Evolutionary conservation across 2,888 invertebrate genomes (phyloP).

Genomic region (Cheilosia pagana): DNA sequence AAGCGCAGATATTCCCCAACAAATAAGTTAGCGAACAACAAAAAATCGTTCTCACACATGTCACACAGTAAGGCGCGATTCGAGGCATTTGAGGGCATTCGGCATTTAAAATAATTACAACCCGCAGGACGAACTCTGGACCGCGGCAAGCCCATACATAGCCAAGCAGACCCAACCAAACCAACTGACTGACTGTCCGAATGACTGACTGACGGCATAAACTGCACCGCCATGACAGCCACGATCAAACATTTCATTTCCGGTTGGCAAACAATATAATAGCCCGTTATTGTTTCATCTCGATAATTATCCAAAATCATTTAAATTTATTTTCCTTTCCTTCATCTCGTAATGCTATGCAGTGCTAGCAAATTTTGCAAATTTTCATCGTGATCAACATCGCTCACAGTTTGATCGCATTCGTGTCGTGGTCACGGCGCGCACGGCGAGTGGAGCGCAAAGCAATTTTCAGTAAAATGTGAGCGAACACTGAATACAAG

Average conservation of each 20-base stretch:
- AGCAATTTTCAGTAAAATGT: constrained; percentile 70
- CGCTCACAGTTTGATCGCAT: constrained; percentile 59
- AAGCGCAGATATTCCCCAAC: background rate
- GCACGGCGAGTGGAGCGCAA: constrained; percentile 3
- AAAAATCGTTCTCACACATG: constrained; percentile 71
- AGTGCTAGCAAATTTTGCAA: constrained; percentile 57
- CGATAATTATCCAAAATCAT: constrained; percentile 75
- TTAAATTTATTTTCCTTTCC: constrained; percentile 56
- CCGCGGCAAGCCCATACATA: constrained; percentile 23
- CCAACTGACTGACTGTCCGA: constrained; percentile 54
- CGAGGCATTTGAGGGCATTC: constrained; percentile 65
- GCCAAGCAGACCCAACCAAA: constrained; percentile 11
- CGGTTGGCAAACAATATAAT: constrained; percentile 75
- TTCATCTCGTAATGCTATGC: constrained; percentile 40
- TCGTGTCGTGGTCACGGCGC: background rate
- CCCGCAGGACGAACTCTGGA: constrained; percentile 62
- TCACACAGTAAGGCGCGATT: constrained; percentile 61
- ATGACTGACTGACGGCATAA: constrained; percentile 71
- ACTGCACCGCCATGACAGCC: constrained; percentile 69
- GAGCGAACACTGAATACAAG: constrained; percentile 67
- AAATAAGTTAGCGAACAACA: background rate
- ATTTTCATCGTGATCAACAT: constrained; percentile 69
- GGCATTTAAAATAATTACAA: constrained; percentile 75
- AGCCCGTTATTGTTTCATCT: constrained; percentile 75
- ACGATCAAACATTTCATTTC: constrained; percentile 75